Percentiles rank a stretch among this genome's conserved stretches.
These are phyloP conservation scores for Agriopis leucophaearia DNA, from an alignment of 2,888 invertebrate species.

Conservation along the genomic window DNA sequence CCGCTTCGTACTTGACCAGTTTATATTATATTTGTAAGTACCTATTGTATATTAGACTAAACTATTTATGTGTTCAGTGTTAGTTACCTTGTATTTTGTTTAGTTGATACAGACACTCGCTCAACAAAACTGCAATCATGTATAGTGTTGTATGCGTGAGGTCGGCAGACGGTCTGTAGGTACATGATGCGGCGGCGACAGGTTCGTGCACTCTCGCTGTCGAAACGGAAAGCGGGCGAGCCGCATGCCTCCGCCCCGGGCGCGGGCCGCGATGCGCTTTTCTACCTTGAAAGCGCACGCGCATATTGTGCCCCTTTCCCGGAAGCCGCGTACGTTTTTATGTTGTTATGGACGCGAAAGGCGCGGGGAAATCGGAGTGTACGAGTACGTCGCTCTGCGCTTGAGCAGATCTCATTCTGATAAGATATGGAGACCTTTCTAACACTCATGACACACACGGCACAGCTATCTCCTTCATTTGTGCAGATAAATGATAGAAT, in stretches of 20 bases:
- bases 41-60: no score
- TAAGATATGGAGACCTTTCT: not conserved
- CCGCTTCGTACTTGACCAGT: no score
- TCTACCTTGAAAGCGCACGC: slow-evolving; percentile 31
- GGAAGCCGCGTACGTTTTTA: slow-evolving; percentile 26
- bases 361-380: slow-evolving; percentile 20
- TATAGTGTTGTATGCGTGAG: no score
- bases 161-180: slow-evolving; percentile 10
- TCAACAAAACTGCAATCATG: not conserved
- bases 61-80: no score
- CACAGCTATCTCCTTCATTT: not conserved
- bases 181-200: slow-evolving; percentile 37
- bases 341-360: slow-evolving; percentile 14
- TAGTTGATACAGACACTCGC: no score
- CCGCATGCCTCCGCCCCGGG: slow-evolving; percentile 37
- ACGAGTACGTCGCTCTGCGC: slow-evolving; percentile 6
- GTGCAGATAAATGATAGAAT: not conserved
- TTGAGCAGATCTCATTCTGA: not conserved
- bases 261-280: slow-evolving; percentile 20
- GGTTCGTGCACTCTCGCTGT: slow-evolving; percentile 58
- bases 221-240: slow-evolving; percentile 63
- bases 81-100: no score
- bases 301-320: slow-evolving; percentile 24
- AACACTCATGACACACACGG: no score
- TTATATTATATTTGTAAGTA: no score